Evolutionary conservation across 2,888 invertebrate species (phyloP).

Genomic region (Arge pagana): DNA sequence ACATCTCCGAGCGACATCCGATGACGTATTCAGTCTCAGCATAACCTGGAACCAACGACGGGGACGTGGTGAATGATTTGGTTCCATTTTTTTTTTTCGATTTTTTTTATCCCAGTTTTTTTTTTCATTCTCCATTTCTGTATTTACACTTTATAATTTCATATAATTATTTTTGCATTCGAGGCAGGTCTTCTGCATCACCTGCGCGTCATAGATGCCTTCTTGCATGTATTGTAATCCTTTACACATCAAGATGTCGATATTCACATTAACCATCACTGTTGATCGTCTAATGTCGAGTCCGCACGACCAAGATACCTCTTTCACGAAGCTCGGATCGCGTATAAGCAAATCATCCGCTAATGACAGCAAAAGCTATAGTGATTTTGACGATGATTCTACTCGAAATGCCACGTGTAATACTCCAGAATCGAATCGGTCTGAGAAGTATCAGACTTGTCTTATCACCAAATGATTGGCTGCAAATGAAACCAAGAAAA

Average conservation of each 20-base stretch:
- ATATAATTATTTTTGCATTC: background rate
- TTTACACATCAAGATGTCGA: constrained; percentile 4
- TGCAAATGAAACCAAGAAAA: constrained; percentile 15
- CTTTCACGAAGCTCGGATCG: background rate
- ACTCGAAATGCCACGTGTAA: background rate
- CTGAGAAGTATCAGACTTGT: background rate
- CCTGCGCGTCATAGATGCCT: background rate
- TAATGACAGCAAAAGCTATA: too few relatives aligned
- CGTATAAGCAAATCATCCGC: too few relatives aligned
- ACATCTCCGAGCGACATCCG: too few relatives aligned
- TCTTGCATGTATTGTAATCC: background rate
- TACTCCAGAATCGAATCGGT: background rate
- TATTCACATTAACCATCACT: background rate
- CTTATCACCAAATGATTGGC: background rate
- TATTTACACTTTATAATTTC: too few relatives aligned
- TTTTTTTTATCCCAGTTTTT: too few relatives aligned
- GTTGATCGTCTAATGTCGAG: background rate
- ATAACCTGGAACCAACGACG: too few relatives aligned
- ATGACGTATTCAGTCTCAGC: too few relatives aligned
- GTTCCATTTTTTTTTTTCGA: too few relatives aligned
- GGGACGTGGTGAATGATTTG: too few relatives aligned
- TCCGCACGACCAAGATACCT: background rate
- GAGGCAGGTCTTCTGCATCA: background rate
- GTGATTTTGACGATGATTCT: background rate
- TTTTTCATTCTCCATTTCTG: too few relatives aligned